Percentiles rank a stretch among this genome's conserved stretches.
Conservation (phyloP, 2,113 vertebrate species). For the Argyrosomus japonicus region DNA sequence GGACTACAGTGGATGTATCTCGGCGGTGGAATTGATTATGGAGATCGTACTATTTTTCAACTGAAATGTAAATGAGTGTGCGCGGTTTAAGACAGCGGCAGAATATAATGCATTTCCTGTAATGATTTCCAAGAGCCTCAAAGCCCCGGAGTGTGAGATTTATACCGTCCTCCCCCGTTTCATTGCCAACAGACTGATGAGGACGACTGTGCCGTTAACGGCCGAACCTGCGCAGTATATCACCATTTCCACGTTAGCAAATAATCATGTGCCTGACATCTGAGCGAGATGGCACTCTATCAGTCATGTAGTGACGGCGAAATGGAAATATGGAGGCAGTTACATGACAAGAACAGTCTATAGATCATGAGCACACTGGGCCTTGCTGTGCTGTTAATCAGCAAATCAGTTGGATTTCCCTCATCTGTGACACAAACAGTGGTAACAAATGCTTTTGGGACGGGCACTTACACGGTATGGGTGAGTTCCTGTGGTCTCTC, state of each 20-base stretch:
- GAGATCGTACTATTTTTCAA: conserved; percentile 58
- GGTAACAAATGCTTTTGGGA: background rate
- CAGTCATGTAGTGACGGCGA: conserved; percentile 33
- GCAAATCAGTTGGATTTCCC: conserved; percentile 15
- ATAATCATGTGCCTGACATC: conserved; percentile 50
- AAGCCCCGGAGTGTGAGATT: conserved; percentile 61
- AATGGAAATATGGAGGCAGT: conserved; percentile 62
- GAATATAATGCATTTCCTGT: conserved; percentile 67
- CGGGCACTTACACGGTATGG: conserved; percentile 89
- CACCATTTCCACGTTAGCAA: conserved; percentile 52
- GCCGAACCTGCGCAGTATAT: conserved; percentile 48
- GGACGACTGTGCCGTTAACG: conserved; percentile 38
- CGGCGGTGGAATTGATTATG: conserved; percentile 58
- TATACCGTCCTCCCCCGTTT: conserved; percentile 49
- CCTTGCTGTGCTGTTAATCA: conserved; percentile 40
- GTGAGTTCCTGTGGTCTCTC: conserved; percentile 94
- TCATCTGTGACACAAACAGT: conserved; percentile 13
- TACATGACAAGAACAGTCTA: conserved; percentile 54
- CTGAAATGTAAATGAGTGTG: conserved; percentile 66
- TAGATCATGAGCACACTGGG: conserved; percentile 39
- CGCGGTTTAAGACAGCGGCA: conserved; percentile 50
- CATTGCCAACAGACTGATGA: conserved; percentile 64
- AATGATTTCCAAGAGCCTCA: conserved; percentile 66
- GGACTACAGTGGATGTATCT: conserved; percentile 17
- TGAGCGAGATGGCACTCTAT: conserved; percentile 34